These are phyloP conservation scores for Perca fluviatilis DNA, from an alignment of 2,113 vertebrate species.

Conservation along the genomic window DNA sequence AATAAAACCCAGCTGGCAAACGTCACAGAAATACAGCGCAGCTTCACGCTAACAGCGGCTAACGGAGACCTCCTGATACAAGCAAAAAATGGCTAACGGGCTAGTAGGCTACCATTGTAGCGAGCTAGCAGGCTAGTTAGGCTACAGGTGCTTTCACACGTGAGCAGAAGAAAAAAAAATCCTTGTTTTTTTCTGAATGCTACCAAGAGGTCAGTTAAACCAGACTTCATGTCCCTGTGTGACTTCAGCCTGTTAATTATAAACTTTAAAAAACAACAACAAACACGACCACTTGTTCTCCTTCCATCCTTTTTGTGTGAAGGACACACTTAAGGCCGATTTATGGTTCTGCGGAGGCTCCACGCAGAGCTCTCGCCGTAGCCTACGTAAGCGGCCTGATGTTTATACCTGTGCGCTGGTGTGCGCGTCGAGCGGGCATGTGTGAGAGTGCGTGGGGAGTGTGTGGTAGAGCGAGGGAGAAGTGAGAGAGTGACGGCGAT, in stretches of 20 bases:
- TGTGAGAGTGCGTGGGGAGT: too few relatives aligned
- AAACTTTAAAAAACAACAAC: slow-evolving; percentile 2
- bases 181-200: slow-evolving; percentile 31
- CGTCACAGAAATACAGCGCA: slow-evolving; percentile 92
- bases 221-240: slow-evolving; percentile 31
- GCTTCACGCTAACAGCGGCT: slow-evolving; percentile 49
- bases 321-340: background rate
- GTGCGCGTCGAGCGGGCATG: too few relatives aligned
- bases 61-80: slow-evolving; percentile 29
- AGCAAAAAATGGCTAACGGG: slow-evolving; percentile 40
- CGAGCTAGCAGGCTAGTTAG: slow-evolving; percentile 26
- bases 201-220: slow-evolving; percentile 48
- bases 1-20: slow-evolving; percentile 88
- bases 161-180: too few relatives aligned
- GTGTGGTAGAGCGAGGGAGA: too few relatives aligned
- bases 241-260: slow-evolving; percentile 17
- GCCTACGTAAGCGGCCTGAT: too few relatives aligned
- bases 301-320: background rate
- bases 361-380: too few relatives aligned
- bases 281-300: background rate
- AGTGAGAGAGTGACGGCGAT: too few relatives aligned
- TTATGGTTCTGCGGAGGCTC: too few relatives aligned
- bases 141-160: slow-evolving; percentile 44
- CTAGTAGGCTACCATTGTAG: slow-evolving; percentile 29
- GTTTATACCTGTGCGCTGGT: too few relatives aligned